Conservation (phyloP, 2,888 invertebrate genomes). For the Zaprionus obscuricornis region DNA sequence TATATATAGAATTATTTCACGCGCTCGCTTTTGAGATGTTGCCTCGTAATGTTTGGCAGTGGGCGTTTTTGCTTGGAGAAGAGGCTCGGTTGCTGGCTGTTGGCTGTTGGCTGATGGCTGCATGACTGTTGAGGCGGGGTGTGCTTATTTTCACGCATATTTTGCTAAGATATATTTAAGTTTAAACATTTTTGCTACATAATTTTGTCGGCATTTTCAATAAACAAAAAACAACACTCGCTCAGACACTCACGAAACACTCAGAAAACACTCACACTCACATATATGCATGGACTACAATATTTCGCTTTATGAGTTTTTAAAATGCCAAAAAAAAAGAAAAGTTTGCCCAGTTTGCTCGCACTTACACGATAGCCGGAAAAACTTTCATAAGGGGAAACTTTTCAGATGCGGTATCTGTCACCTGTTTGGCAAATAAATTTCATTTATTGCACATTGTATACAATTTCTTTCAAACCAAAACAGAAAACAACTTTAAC, state of each 20-base stretch:
- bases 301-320: slow-evolving; percentile 52
- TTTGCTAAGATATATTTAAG: slow-evolving; percentile 20
- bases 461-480: too few relatives aligned
- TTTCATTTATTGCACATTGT: slow-evolving; percentile 38
- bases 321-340: slow-evolving; percentile 53
- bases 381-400: background rate
- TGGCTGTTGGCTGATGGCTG: too few relatives aligned
- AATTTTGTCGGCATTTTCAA: slow-evolving; percentile 36
- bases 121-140: too few relatives aligned
- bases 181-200: slow-evolving; percentile 28
- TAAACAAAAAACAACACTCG: slow-evolving; percentile 7
- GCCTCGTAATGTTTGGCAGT: slow-evolving; percentile 5
- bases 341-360: slow-evolving; percentile 32
- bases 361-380: background rate
- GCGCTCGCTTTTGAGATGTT: too few relatives aligned
- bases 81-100: too few relatives aligned
- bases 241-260: background rate
- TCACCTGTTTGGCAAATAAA: slow-evolving; percentile 55
- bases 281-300: slow-evolving; percentile 4
- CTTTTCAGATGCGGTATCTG: slow-evolving; percentile 30
- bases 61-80: too few relatives aligned
- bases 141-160: slow-evolving; percentile 17
- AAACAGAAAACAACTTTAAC: background rate
- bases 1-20: slow-evolving; percentile 33
- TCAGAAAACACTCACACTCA: background rate